These are phyloP conservation scores for Acanthopleura granulata DNA, from an alignment of 2,888 invertebrate species.

Conservation along the genomic window DNA sequence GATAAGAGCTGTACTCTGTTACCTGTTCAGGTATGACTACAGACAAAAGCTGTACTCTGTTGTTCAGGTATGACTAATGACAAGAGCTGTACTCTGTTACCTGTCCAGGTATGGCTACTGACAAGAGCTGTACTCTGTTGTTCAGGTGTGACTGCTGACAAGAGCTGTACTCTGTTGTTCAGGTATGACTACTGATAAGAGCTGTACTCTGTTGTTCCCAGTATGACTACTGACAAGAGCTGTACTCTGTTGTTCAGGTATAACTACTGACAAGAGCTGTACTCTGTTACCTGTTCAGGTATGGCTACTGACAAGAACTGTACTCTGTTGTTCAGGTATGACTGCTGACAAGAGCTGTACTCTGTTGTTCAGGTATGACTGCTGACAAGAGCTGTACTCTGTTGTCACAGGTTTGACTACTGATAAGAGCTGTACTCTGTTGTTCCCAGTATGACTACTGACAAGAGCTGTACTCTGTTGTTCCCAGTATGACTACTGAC, in stretches of 20 bases:
- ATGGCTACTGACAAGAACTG: background rate
- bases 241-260: background rate
- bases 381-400: conserved; percentile 23
- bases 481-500: too few relatives aligned
- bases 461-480: too few relatives aligned
- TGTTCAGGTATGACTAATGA: background rate
- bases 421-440: conserved; percentile 60
- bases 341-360: too few relatives aligned
- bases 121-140: too few relatives aligned
- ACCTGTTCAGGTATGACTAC: too few relatives aligned
- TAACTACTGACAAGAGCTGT: background rate
- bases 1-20: too few relatives aligned
- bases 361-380: conserved; percentile 31
- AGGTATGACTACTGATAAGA: conserved; percentile 36
- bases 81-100: background rate
- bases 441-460: too few relatives aligned
- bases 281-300: background rate
- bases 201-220: conserved; percentile 35
- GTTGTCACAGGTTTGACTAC: conserved; percentile 51
- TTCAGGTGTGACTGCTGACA: too few relatives aligned
- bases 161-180: too few relatives aligned
- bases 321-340: too few relatives aligned
- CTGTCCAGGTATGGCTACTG: background rate
- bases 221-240: conserved; percentile 41
- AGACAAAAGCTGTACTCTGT: too few relatives aligned